Evolutionary conservation across 2,113 vertebrate genomes (phyloP).

Genomic region (Riparia riparia): DNA sequence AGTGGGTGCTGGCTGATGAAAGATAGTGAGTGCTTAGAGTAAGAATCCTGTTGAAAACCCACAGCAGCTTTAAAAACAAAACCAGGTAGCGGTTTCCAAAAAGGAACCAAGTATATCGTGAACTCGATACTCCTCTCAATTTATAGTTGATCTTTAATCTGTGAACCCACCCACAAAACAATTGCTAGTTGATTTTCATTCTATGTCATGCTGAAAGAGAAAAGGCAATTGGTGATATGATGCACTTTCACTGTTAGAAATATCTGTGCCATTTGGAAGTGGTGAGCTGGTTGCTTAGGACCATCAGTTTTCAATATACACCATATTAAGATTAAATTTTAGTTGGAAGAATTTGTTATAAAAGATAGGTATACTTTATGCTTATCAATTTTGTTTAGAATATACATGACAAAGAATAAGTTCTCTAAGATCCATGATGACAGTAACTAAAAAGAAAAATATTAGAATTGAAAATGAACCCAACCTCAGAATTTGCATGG

Average conservation of each 20-base stretch:
- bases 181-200: background rate
- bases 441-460: background rate
- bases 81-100: slow-evolving; percentile 26
- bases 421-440: background rate
- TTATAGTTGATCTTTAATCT: background rate
- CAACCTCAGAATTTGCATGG: background rate
- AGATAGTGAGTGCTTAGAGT: background rate
- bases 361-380: background rate
- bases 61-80: slow-evolving; percentile 60
- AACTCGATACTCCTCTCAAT: slow-evolving; percentile 23
- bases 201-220: slow-evolving; percentile 9
- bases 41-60: slow-evolving; percentile 49
- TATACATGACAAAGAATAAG: background rate
- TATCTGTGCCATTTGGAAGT: background rate
- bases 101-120: background rate
- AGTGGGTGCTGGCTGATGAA: slow-evolving; percentile 34
- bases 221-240: background rate
- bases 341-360: background rate
- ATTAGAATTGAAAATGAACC: background rate
- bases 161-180: background rate
- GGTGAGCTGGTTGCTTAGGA: background rate
- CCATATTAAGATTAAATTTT: background rate
- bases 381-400: background rate
- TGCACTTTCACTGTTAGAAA: background rate
- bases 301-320: background rate